Base-by-base conservation (phyloP, 1,140 invertebrate genomes). In the Hycleus cichorii region DNA sequence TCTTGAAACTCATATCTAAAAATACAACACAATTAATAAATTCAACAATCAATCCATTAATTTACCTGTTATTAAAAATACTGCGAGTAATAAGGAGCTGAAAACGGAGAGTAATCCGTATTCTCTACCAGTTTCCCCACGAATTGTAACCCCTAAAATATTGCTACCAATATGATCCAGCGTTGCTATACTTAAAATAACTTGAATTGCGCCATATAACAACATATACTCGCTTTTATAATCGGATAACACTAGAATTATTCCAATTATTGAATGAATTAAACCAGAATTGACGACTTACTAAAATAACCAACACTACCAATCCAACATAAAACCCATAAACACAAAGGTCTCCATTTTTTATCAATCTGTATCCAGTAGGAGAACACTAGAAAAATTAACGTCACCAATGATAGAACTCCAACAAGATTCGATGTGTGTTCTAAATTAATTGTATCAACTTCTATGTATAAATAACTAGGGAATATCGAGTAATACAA, bases 1-100 rank as follows among this genome's bases (percentile, higher is more conserved):
- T 58, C 42, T 60, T 63, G 27, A 69, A 66, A 48, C 59, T 63
- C n/a, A 59, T 42, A 67, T 71, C 71, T 73, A 47, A 51, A 68
- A 68, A 51, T 43, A 63, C 54, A 54, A 55, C 50, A 39, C 2
- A 59, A 47, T 38, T 42, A 39, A 39, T 47, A 40, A 46, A 25
- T 11, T 10, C 45, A 44, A 3, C 25, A 44, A 26, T 53, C 39
- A 39, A 53, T 18, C 18, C 0, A 18, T 18, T 18, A 18, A 48
- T 63, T 62, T 57, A 69, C 65, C 55, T 10, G 65, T 49, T 18
- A 57, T 25, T 25, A 67, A 50, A 55, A 69, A 65, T 27, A 69
- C 49, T 3, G 63, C 27, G 40, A 69, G 63, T 2, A 62, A 50
- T 12, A 61, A 5, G 42, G 64, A 62, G 11, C 56, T 61, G 7